Evolutionary conservation across 2,888 invertebrate species (phyloP).

Genomic region (Cheilosia variabilis): DNA sequence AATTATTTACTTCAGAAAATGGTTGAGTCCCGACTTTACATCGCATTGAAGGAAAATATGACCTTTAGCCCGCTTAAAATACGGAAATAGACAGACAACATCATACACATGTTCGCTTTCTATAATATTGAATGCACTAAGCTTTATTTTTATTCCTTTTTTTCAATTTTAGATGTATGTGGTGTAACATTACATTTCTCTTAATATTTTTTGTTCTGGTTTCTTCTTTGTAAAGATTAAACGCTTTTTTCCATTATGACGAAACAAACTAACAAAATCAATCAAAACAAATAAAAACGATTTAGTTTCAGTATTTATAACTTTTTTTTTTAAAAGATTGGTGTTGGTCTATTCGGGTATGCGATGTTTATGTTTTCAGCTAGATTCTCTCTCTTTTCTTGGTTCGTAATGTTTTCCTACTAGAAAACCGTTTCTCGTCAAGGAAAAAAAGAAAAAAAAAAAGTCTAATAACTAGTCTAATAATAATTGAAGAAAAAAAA

Average conservation of each 20-base stretch:
- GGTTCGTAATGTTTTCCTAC: slow-evolving; percentile 30
- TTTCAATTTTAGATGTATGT: slow-evolving; percentile 35
- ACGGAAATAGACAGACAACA: too few relatives aligned
- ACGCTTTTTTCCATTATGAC: slow-evolving; percentile 17
- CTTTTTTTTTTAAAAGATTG: slow-evolving; percentile 21
- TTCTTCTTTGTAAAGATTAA: slow-evolving; percentile 39
- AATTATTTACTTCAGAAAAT: too few relatives aligned
- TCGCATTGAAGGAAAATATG: too few relatives aligned
- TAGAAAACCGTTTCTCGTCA: slow-evolving; percentile 32
- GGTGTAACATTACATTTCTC: slow-evolving; percentile 42
- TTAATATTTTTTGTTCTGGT: slow-evolving; percentile 29
- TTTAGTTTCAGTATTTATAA: slow-evolving; percentile 15
- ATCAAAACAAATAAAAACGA: slow-evolving; percentile 1
- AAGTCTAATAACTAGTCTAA: slow-evolving; percentile 21
- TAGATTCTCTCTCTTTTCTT: slow-evolving; percentile 35
- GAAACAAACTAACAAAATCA: slow-evolving; percentile 26
- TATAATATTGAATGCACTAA: slow-evolving; percentile 61
- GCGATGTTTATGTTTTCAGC: slow-evolving; percentile 31
- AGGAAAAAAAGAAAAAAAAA: slow-evolving; percentile 6
- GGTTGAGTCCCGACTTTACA: too few relatives aligned
- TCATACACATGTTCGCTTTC: neutral
- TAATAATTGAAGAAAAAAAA: slow-evolving; percentile 55
- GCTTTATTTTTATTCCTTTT: slow-evolving; percentile 55
- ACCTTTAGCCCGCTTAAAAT: too few relatives aligned
- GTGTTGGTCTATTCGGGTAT: slow-evolving; percentile 46